phyloP scores from a whole-genome alignment of 1,140 invertebrate species.

The Chrysopa pallens region DNA sequence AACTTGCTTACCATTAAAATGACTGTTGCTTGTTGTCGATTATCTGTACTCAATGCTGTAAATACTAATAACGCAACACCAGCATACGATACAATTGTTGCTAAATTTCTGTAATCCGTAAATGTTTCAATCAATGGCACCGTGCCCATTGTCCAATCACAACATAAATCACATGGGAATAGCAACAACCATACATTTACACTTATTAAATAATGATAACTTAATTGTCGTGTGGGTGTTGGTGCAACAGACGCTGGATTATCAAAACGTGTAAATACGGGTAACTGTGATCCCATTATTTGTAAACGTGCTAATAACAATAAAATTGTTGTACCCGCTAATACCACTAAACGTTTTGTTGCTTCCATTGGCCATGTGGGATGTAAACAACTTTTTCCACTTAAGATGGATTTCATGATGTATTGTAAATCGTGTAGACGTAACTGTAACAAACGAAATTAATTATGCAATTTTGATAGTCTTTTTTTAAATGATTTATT shows the following conservation, averaged over 20 bases:
- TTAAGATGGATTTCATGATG: conserved; percentile 36
- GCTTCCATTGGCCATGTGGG: conserved; percentile 50
- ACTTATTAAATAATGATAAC: conserved; percentile 82
- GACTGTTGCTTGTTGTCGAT: conserved; percentile 47
- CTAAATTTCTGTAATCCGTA: conserved; percentile 67
- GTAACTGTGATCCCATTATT: conserved; percentile 90
- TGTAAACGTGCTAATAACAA: conserved; percentile 72
- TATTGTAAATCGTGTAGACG: conserved; percentile 41
- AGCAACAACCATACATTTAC: conserved; percentile 82
- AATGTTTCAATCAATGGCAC: conserved; percentile 70
- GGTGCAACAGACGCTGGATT: conserved; percentile 75
- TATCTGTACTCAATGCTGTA: conserved; percentile 44
- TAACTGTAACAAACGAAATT: conserved; percentile 34
- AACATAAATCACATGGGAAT: conserved; percentile 79
- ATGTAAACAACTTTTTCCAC: conserved; percentile 42
- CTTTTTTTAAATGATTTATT: no score
- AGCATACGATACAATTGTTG: conserved; percentile 54
- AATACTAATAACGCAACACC: conserved; percentile 40
- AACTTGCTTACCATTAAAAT: conserved; percentile 54
- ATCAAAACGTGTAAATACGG: conserved; percentile 90
- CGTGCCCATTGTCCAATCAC: conserved; percentile 98
- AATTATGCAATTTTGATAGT: no score
- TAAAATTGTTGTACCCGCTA: conserved; percentile 60
- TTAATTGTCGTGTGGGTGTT: conserved; percentile 67
- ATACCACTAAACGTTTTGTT: conserved; percentile 53